These are phyloP conservation scores for Melopsittacus undulatus DNA, from an alignment of 2,797 vertebrate genomes.

Conservation along the genomic window DNA sequence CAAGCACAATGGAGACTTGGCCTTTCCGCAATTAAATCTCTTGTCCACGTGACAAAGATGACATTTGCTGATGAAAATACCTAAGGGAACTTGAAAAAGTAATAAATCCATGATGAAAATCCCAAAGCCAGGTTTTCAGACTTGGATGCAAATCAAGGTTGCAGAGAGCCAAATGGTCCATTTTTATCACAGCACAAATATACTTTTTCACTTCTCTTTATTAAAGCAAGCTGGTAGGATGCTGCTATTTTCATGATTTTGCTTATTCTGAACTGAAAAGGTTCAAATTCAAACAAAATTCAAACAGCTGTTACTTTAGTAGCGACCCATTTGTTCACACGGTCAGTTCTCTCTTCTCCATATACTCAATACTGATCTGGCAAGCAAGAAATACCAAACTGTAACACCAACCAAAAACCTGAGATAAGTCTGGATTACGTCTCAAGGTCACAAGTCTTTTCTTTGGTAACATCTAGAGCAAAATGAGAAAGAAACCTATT, in stretches of 20 bases:
- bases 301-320: neutral
- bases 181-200: neutral
- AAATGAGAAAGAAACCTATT: neutral
- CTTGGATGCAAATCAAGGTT: neutral
- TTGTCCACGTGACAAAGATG: neutral
- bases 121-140: neutral
- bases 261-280: neutral
- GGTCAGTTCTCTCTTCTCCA: neutral
- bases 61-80: neutral
- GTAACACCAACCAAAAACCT: neutral
- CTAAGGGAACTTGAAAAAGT: neutral
- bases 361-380: neutral
- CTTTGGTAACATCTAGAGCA: neutral
- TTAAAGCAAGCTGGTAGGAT: neutral
- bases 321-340: accelerated
- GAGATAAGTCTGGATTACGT: neutral
- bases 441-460: neutral
- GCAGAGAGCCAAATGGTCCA: neutral
- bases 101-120: neutral
- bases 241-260: neutral
- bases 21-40: neutral
- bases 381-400: neutral
- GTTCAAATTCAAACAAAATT: neutral
- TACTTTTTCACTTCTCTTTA: neutral
- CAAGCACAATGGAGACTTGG: neutral